Conservation (phyloP, 2,113 vertebrate species). For the Laterallus jamaicensis region DNA sequence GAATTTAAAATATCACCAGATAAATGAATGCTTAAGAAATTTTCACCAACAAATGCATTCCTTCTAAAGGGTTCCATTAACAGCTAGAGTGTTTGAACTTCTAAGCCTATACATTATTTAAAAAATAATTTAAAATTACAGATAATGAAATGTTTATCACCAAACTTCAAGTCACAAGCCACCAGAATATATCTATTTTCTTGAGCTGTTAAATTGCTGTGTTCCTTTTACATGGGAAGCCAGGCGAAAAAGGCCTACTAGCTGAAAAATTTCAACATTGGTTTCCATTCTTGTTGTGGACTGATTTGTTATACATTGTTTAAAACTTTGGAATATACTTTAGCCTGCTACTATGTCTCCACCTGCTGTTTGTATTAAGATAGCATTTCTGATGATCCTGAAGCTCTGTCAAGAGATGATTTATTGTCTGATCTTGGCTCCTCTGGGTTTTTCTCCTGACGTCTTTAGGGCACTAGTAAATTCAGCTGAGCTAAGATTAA, state of each 20-base stretch:
- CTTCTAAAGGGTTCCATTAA: not conserved
- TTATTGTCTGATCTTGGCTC: not conserved
- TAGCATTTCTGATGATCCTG: not conserved
- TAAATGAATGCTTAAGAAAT: not conserved
- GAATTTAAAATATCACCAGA: not conserved
- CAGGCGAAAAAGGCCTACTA: not conserved
- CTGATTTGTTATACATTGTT: rapidly evolving
- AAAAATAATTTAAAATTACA: not conserved
- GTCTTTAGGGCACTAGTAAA: not conserved
- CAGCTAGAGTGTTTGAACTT: not conserved
- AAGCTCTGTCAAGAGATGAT: not conserved
- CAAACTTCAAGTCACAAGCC: not conserved
- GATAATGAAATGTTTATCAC: not conserved
- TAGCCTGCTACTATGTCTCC: not conserved
- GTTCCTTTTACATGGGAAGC: not conserved
- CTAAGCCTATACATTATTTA: not conserved
- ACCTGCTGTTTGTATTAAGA: not conserved
- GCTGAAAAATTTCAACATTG: not conserved
- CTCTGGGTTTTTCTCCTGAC: not conserved
- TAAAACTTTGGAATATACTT: not conserved
- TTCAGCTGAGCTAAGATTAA: not conserved
- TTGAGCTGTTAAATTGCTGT: not conserved
- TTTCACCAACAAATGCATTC: not conserved
- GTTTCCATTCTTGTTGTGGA: not conserved
- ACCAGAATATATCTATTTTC: not conserved